phyloP scores from a whole-genome alignment of 2,113 vertebrate genomes.

The Colinus virginianus region DNA sequence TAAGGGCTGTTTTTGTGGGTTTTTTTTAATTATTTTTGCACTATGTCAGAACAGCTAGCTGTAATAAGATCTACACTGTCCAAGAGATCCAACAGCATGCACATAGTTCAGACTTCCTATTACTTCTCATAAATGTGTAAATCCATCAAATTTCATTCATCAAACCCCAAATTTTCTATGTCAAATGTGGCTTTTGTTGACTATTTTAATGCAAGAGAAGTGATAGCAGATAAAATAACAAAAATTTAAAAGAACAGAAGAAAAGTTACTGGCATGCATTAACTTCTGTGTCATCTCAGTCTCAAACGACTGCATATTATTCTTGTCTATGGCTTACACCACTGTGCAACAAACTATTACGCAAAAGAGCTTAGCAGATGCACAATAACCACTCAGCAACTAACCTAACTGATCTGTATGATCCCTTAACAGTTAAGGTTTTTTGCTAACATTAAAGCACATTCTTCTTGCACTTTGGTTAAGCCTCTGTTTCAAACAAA shows the following conservation, averaged over 20 bases:
- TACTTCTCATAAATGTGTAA: not conserved
- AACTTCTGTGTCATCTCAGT: not conserved
- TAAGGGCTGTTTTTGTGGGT: too few species aligned
- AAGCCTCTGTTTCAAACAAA: not conserved
- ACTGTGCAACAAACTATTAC: not conserved
- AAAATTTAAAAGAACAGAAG: not conserved
- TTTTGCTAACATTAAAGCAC: not conserved
- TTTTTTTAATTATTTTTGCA: not conserved
- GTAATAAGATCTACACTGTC: not conserved
- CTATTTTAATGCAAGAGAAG: not conserved
- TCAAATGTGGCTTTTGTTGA: not conserved
- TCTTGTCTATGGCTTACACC: not conserved
- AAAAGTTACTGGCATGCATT: not conserved
- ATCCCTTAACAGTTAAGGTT: too few species aligned
- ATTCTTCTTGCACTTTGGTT: not conserved
- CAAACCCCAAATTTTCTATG: not conserved
- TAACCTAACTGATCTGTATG: not conserved
- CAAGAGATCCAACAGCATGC: not conserved
- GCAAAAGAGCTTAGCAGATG: not conserved
- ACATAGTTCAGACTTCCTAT: not conserved
- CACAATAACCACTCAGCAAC: not conserved
- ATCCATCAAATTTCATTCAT: not conserved
- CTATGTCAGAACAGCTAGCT: not conserved
- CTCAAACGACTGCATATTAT: not conserved
- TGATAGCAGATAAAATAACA: not conserved